Evolutionary conservation across 2,888 invertebrate species (phyloP).

Genomic region (Dioctria linearis): DNA sequence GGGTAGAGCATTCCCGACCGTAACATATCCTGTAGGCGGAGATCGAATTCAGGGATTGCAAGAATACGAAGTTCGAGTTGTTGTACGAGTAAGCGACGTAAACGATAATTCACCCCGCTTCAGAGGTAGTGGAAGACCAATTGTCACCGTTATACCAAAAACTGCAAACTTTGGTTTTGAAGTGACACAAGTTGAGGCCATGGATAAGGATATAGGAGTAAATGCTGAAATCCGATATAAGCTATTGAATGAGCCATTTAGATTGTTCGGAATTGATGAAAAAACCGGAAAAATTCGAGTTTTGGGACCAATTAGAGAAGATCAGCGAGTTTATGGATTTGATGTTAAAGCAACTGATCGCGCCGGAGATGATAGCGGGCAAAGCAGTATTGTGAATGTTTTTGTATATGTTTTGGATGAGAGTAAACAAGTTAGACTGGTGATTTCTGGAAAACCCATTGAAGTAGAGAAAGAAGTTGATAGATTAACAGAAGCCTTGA

Average conservation of each 20-base stretch:
- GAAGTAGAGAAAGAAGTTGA: constrained; percentile 82
- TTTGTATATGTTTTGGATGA: constrained; percentile 90
- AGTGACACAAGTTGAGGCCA: constrained; percentile 83
- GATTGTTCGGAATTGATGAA: constrained; percentile 84
- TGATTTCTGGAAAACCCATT: constrained; percentile 82
- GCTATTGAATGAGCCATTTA: constrained; percentile 82
- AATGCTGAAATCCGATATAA: constrained; percentile 88
- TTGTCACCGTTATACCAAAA: constrained; percentile 87
- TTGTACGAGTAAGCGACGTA: constrained; percentile 83
- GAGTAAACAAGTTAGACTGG: constrained; percentile 84
- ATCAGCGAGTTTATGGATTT: constrained; percentile 86
- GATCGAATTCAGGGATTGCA: constrained; percentile 81
- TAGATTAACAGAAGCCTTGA: constrained; percentile 79
- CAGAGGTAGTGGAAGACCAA: constrained; percentile 81
- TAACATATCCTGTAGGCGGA: constrained; percentile 84
- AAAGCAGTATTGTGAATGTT: constrained; percentile 87
- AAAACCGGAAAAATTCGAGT: constrained; percentile 83
- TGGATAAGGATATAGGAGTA: constrained; percentile 81
- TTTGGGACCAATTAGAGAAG: constrained; percentile 79
- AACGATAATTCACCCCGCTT: constrained; percentile 90
- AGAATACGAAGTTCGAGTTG: constrained; percentile 84
- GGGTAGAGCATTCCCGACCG: constrained; percentile 80
- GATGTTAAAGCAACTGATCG: constrained; percentile 91
- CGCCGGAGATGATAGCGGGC: constrained; percentile 85
- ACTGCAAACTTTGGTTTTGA: constrained; percentile 87